Base-by-base conservation (phyloP, 2,888 invertebrate species). In the Heteropelma amictum region DNA sequence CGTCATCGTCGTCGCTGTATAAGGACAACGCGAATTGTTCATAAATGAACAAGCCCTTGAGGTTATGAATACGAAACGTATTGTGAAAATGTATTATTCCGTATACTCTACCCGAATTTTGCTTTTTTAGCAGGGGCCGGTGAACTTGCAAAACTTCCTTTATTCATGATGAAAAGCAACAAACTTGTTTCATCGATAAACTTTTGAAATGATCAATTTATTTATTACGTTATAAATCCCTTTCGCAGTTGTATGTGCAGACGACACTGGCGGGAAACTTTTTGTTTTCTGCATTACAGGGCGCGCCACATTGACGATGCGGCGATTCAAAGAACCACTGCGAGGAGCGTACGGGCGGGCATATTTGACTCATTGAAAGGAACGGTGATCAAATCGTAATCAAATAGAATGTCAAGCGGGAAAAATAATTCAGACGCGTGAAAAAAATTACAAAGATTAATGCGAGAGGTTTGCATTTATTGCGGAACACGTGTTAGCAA, bases 1-100 rank as follows among this genome's bases (percentile, higher is more conserved):
- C 93, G 47, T 94, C 94, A 35, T 93, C 91, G 12, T 90, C 90
- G 42, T 87, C 80, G 19, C 80, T 80, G 17, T n/a, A n/a, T n/a
- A n/a, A n/a, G n/a, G n/a, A n/a, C n/a, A n/a, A n/a, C 38, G 23
- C 35, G 38, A 64, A 35, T 7, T 38, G 35, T 17, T 58, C 17
- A 2, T 53, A 53, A 30, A 30, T 42, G 26, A 19, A 6, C 33
- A 10, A 3, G 40, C 45, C n/a, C 26, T 58, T 1, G 47, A 53
- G 40, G 65, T 68, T 61, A 68, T 71, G 35, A 28, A 1, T 38
- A 23, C 21, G 61, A 38, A 19, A 54, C 33, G 40, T 42, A 45
- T 19, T 35, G 4, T 0, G 7, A 64, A 33, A 45, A n/a, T 23
- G 49, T 8, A n/a, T n/a, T 30, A 56, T 23, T 26, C 21, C 2